Conservation (phyloP, 1,140 invertebrate genomes). For the Oryzaephilus surinamensis region DNA sequence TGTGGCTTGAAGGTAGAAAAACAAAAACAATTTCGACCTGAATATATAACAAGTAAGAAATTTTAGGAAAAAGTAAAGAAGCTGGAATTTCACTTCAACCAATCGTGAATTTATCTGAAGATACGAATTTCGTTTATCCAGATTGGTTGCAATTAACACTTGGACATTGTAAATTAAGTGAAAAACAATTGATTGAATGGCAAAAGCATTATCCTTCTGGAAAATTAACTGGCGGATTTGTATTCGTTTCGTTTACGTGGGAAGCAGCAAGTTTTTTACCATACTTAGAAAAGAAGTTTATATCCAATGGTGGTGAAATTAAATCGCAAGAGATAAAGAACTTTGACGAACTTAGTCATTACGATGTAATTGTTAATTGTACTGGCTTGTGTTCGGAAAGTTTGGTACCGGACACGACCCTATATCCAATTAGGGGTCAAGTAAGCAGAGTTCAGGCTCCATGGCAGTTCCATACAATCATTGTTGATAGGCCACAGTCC, state of each 20-base stretch:
- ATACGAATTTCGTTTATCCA: conserved; percentile 36
- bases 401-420: conserved; percentile 45
- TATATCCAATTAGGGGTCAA: conserved; percentile 60
- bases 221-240: conserved; percentile 46
- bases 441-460: conserved; percentile 51
- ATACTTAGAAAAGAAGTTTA: conserved; percentile 49
- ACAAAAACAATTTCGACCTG: too few relatives aligned
- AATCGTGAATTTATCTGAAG: conserved; percentile 39
- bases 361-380: conserved; percentile 64
- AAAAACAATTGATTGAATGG: conserved; percentile 41
- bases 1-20: conserved; percentile 52
- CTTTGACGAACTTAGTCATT: conserved; percentile 43
- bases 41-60: too few relatives aligned
- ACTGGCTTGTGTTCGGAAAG: conserved; percentile 50
- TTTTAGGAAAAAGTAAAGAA: conserved; percentile 30
- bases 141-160: conserved; percentile 47
- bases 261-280: conserved; percentile 48
- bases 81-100: conserved; percentile 51
- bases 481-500: conserved; percentile 45
- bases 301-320: conserved; percentile 42
- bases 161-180: conserved; percentile 41
- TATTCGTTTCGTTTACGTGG: conserved; percentile 52
- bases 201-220: too few relatives aligned
- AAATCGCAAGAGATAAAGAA: conserved; percentile 39
- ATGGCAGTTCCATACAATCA: conserved; percentile 46